phyloP scores from a whole-genome alignment of 1,140 invertebrate genomes.

The Caerostris darwini region DNA sequence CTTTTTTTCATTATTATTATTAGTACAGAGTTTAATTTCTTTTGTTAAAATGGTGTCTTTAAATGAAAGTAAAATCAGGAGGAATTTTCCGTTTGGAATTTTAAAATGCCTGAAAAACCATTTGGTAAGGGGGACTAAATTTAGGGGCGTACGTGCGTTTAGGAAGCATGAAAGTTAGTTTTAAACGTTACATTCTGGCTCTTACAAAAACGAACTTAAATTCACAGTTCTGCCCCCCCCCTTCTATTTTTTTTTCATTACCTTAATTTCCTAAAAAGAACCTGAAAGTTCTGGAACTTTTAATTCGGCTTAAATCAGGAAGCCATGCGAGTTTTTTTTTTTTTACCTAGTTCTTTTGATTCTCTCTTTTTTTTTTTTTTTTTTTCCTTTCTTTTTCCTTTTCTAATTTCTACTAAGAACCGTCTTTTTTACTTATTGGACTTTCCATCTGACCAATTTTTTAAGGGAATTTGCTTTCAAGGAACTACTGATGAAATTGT shows the following conservation, averaged over 20 bases:
- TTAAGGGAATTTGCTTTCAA: slow-evolving; percentile 25
- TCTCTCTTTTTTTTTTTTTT: not conserved
- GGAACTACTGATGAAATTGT: not conserved
- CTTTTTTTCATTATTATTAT: slow-evolving; percentile 64
- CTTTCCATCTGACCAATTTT: slow-evolving; percentile 38
- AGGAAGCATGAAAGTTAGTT: slow-evolving; percentile 60
- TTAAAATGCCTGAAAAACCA: slow-evolving; percentile 72
- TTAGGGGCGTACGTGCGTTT: slow-evolving; percentile 67
- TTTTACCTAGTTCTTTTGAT: not conserved
- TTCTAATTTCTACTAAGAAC: not conserved
- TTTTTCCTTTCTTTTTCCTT: not conserved
- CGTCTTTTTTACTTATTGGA: not conserved
- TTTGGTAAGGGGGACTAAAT: slow-evolving; percentile 50
- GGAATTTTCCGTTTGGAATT: slow-evolving; percentile 73
- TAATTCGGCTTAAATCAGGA: slow-evolving; percentile 68
- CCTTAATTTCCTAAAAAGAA: slow-evolving; percentile 57
- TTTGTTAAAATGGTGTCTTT: slow-evolving; percentile 67
- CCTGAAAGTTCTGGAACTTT: slow-evolving; percentile 65
- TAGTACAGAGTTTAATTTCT: slow-evolving; percentile 72
- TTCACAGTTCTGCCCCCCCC: slow-evolving; percentile 15
- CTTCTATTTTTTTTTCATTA: slow-evolving; percentile 14
- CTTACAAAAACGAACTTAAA: slow-evolving; percentile 51
- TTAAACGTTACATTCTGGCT: slow-evolving; percentile 64
- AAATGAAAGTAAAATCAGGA: slow-evolving; percentile 63
- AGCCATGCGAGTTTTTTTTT: not conserved